Conservation (phyloP, 1,140 invertebrate genomes). For the Chymomyza costata region DNA sequence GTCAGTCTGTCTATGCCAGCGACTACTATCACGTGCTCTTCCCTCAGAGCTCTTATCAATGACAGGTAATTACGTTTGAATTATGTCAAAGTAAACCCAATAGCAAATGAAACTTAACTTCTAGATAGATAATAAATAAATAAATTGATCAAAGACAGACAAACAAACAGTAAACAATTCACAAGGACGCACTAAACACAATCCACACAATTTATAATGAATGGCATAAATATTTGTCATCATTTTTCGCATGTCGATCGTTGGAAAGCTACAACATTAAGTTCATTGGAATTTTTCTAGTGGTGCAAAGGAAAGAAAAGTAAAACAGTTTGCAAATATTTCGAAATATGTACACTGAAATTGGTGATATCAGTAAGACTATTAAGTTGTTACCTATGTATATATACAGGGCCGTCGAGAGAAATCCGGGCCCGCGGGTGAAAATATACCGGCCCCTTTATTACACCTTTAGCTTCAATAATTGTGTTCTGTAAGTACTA, state of each 20-base stretch:
- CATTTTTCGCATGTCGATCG: conserved; percentile 28
- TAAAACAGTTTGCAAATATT: too few relatives aligned
- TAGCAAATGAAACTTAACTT: conserved; percentile 41
- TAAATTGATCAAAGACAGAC: conserved; percentile 31
- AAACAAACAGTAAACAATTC: conserved; percentile 10
- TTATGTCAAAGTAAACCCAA: conserved; percentile 53
- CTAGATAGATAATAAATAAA: conserved; percentile 35
- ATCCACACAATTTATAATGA: conserved; percentile 38
- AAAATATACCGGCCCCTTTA: too few relatives aligned
- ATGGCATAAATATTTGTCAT: conserved; percentile 49
- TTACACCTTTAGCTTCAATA: too few relatives aligned
- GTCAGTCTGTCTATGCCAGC: not conserved
- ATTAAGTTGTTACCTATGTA: too few relatives aligned
- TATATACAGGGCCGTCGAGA: too few relatives aligned
- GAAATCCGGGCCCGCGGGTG: too few relatives aligned
- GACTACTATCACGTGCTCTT: conserved; percentile 40
- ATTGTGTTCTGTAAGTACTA: too few relatives aligned
- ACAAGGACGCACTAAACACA: conserved; percentile 50
- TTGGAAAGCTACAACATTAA: conserved; percentile 18
- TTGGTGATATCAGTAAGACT: too few relatives aligned
- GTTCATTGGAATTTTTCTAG: conserved; percentile 30
- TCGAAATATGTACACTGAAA: too few relatives aligned
- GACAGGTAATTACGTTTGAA: conserved; percentile 62
- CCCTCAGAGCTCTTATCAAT: conserved; percentile 42
- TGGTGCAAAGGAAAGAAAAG: conserved; percentile 38